Percentiles rank a stretch among this genome's conserved stretches.
These are phyloP conservation scores for Allochrocebus solatus DNA, from an alignment of 2,797 vertebrate genomes.

Conservation along the genomic window DNA sequence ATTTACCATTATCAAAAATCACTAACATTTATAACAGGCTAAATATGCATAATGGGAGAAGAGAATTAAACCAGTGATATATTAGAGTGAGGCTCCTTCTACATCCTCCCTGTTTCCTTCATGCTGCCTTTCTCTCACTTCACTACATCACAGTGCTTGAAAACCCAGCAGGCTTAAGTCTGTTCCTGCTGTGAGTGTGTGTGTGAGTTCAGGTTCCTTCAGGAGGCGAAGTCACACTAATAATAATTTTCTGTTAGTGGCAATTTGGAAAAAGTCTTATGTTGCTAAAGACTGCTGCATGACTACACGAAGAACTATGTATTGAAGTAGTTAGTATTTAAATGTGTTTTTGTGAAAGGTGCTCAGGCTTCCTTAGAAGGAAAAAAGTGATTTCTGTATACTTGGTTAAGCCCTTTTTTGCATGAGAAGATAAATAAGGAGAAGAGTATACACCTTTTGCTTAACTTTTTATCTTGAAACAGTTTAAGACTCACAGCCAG, in stretches of 20 bases:
- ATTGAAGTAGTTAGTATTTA: background rate
- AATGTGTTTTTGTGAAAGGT: constrained; percentile 28
- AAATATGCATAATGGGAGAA: background rate
- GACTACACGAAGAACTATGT: background rate
- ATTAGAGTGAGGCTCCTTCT: background rate
- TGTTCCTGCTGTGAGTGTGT: background rate
- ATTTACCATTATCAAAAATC: background rate
- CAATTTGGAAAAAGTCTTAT: constrained; percentile 22
- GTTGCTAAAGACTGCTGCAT: background rate
- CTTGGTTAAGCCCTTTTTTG: background rate
- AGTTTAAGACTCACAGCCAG: background rate
- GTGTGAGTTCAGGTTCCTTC: background rate
- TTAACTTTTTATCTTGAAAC: constrained; percentile 17
- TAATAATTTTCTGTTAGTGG: constrained; percentile 40
- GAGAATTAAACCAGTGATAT: background rate
- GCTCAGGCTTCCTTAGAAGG: background rate
- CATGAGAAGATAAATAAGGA: background rate
- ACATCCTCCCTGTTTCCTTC: background rate
- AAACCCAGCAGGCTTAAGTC: background rate
- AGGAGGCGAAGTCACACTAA: background rate
- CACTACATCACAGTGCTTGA: background rate
- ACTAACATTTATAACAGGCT: background rate
- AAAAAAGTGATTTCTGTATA: background rate
- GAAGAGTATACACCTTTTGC: background rate
- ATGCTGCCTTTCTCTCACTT: background rate